Base-by-base conservation (phyloP, 2,113 vertebrate genomes). In the Hippocampus mohnikei region DNA sequence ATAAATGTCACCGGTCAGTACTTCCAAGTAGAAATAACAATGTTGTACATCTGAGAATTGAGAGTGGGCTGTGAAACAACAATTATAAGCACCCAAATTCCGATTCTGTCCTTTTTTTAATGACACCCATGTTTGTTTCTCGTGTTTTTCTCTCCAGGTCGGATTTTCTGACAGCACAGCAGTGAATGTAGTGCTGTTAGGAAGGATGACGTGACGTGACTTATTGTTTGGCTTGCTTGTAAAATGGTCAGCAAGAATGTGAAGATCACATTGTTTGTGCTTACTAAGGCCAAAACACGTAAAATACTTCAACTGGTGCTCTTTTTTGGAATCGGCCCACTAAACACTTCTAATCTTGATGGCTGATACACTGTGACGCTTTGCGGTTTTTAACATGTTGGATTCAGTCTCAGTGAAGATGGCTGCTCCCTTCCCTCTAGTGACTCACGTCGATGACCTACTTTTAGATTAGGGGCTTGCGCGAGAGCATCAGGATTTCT, bases 171-270 rank as follows among this genome's bases (percentile, higher is more conserved):
- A 87, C 84, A 81, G 80, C 79, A 87, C 85, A 66, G 77, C 83
- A 87, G 76, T 88, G 87, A 88, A 76, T 84, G 71, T 75, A 61
- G 78, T 83, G 82, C 79, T 83, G 72, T 86, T 81, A 84, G 77
- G 66, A 72, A 78, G 71, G 67, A 55, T 37, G 33, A 37, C 33
- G 33, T 37, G 33, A 37, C 33, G 33, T 37, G 33, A 37, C 33
- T 37, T 37, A 37, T 59, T 59, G 29, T 59, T 59, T 58, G 66
- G 13, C 21, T 53, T 46, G 46, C 66, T 61, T 79, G 69, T 66
- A 76, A 80, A 90, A 85, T 85, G 87, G 88, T 90, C 88, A 84
- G 87, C 81, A 81, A 83, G 75, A 78, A 82, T 84, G 77, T 88
- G 69, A 75, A 61, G 29, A 74, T 81, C 64, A 63, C 62, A 12